Evolutionary conservation across 2,888 invertebrate genomes (phyloP).

Genomic region (Drosophila ustulata): DNA sequence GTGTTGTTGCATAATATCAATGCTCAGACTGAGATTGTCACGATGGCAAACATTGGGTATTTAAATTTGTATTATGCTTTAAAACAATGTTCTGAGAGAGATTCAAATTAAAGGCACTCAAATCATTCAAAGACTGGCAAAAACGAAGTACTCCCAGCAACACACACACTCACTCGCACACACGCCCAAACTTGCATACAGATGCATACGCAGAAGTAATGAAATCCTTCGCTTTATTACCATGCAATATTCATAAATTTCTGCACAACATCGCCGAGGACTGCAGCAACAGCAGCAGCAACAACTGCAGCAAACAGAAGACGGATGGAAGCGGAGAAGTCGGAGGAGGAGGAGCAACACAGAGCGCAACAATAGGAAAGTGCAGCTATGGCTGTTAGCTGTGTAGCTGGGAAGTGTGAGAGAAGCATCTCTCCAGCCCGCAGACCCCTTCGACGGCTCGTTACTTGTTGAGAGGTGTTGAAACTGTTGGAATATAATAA

Average conservation of each 20-base stretch:
- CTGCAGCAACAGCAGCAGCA: constrained; percentile 50
- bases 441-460: constrained; percentile 22
- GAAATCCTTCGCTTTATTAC: constrained; percentile 75
- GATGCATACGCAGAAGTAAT: constrained; percentile 64
- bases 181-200: constrained; percentile 23
- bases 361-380: constrained; percentile 53
- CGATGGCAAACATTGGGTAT: too few relatives aligned
- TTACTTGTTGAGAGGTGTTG: constrained; percentile 83
- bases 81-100: background rate
- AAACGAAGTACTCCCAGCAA: constrained; percentile 17
- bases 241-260: constrained; percentile 81
- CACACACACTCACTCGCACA: constrained; percentile 2
- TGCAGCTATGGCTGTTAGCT: constrained; percentile 36
- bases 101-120: constrained; percentile 42
- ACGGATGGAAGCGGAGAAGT: background rate
- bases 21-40: too few relatives aligned
- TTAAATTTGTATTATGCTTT: background rate
- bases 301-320: constrained; percentile 12
- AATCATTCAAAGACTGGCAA: constrained; percentile 43
- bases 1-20: too few relatives aligned
- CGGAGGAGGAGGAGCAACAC: constrained; percentile 12
- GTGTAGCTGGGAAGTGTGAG: background rate
- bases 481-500: constrained; percentile 83
- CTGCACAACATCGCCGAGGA: constrained; percentile 64
- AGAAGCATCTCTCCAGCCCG: constrained; percentile 9